phyloP scores from a whole-genome alignment of 2,888 invertebrate genomes.

The Drosophila quinaria region DNA sequence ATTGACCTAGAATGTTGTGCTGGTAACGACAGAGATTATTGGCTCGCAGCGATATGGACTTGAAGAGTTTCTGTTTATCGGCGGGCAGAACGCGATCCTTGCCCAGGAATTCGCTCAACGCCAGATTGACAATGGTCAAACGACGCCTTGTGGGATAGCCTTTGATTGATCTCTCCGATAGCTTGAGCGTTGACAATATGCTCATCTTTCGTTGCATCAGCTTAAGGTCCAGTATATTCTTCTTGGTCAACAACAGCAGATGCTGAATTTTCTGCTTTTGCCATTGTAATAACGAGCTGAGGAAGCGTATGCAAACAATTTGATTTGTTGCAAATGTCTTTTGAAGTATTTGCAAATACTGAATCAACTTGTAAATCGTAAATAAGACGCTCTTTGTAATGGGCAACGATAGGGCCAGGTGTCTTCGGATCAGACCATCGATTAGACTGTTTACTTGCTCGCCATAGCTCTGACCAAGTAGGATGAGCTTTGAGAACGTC shows the following conservation, averaged over 20 bases:
- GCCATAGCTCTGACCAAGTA: conserved; percentile 89
- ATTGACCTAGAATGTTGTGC: conserved; percentile 86
- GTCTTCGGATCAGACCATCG: conserved; percentile 89
- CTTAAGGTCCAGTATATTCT: conserved; percentile 60
- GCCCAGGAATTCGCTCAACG: conserved; percentile 72
- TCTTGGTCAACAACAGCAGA: conserved; percentile 48
- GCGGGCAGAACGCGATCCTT: conserved; percentile 85
- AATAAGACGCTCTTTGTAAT: conserved; percentile 92
- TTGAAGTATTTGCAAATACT: conserved; percentile 92
- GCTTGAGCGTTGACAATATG: conserved; percentile 55
- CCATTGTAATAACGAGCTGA: conserved; percentile 92
- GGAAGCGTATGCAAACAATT: conserved; percentile 90
- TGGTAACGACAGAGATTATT: conserved; percentile 88
- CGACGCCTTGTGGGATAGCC: conserved; percentile 50
- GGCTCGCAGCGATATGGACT: conserved; percentile 88
- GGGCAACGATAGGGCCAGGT: conserved; percentile 90
- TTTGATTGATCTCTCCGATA: conserved; percentile 57
- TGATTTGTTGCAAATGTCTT: conserved; percentile 90
- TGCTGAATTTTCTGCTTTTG: conserved; percentile 84
- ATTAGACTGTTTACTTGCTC: conserved; percentile 88
- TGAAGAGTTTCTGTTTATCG: conserved; percentile 89
- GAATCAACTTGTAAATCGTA: conserved; percentile 92
- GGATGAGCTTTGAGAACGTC: conserved; percentile 71
- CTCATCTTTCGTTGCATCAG: conserved; percentile 62
- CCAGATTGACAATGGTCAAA: conserved; percentile 53